These are phyloP conservation scores for Vollenhovia emeryi DNA, from an alignment of 1,140 invertebrate species.

Conservation along the genomic window DNA sequence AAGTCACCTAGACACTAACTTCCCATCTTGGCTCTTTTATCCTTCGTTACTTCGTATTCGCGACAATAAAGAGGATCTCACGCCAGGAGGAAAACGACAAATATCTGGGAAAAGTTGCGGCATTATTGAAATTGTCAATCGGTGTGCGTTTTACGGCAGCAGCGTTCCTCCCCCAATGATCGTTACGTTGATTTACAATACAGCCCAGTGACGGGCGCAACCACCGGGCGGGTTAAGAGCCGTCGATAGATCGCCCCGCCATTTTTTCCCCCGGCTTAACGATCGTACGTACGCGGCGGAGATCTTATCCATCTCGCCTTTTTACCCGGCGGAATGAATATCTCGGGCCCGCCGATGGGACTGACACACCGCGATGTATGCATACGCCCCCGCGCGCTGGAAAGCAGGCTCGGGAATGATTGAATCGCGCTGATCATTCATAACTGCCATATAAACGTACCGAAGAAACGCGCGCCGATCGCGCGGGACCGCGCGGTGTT, in stretches of 20 bases:
- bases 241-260: not conserved
- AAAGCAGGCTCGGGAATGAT: conserved; percentile 2
- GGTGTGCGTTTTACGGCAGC: not conserved
- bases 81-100: not conserved
- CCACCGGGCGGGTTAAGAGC: not conserved
- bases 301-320: not conserved
- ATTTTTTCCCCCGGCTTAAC: conserved; percentile 22
- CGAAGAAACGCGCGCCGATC: conserved; percentile 15
- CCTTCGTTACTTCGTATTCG: too few relatives aligned
- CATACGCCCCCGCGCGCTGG: not conserved
- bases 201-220: not conserved
- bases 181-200: conserved; percentile 32
- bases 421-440: conserved; percentile 46
- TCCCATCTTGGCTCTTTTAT: too few relatives aligned
- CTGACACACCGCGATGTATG: conserved; percentile 23
- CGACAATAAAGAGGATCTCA: not conserved
- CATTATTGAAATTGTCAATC: conserved; percentile 16
- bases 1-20: too few relatives aligned
- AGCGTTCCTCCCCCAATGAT: not conserved
- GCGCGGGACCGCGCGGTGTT: not conserved
- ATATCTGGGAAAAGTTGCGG: not conserved
- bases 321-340: not conserved
- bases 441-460: conserved; percentile 33
- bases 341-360: not conserved
- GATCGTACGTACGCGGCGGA: not conserved